Percentiles rank a stretch among this genome's conserved stretches.
Evolutionary conservation across 2,797 vertebrate species (phyloP).

Genomic region (Coendou prehensilis): DNA sequence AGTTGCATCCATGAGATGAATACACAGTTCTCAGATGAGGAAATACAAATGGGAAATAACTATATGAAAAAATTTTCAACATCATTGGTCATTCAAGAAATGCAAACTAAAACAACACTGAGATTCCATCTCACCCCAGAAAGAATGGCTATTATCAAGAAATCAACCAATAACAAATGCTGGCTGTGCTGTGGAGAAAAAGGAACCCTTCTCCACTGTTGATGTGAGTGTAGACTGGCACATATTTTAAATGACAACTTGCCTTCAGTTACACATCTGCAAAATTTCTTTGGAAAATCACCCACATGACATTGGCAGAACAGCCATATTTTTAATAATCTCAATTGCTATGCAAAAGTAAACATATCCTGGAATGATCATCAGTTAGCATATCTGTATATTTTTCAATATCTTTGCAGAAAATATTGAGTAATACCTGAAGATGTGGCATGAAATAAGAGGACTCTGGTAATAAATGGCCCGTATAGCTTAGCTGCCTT

Average conservation of each 20-base stretch:
- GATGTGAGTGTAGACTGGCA: neutral
- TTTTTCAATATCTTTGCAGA: constrained; percentile 65
- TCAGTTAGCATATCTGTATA: constrained; percentile 64
- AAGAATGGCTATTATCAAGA: no score
- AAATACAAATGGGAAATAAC: no score
- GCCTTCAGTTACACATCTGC: neutral
- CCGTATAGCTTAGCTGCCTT: neutral
- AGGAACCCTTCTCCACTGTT: no score
- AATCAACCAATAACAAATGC: no score
- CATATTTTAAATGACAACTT: constrained; percentile 10
- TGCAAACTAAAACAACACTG: no score
- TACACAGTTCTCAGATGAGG: no score
- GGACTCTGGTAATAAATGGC: neutral
- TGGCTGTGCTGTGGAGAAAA: no score
- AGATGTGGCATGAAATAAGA: constrained; percentile 35
- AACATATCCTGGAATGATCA: constrained; percentile 14
- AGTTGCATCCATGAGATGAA: no score
- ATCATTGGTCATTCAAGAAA: no score
- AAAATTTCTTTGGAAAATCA: constrained; percentile 27
- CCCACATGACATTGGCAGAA: constrained; percentile 15
- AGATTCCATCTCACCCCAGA: no score
- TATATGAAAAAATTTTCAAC: no score
- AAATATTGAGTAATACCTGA: constrained; percentile 15
- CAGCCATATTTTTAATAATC: constrained; percentile 53
- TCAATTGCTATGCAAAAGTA: constrained; percentile 61